phyloP scores from a whole-genome alignment of 2,888 invertebrate species.

The Drosophila nr. medialis region DNA sequence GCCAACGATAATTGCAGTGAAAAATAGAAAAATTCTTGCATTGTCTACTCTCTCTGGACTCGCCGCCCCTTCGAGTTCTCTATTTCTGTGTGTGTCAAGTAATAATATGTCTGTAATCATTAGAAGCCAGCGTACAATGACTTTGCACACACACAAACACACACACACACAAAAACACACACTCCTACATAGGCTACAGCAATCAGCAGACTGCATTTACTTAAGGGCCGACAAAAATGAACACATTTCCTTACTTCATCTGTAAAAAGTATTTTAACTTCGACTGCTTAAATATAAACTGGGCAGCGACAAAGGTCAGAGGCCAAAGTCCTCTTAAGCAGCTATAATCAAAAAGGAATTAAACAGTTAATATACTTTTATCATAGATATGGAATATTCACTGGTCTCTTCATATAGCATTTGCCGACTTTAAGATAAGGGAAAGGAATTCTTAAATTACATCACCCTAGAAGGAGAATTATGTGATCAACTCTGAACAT shows the following conservation, averaged over 20 bases:
- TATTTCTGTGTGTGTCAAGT: conserved; percentile 37
- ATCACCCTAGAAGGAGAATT: no score
- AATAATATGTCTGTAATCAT: conserved; percentile 69
- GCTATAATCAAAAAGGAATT: neutral
- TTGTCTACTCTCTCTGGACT: conserved; percentile 37
- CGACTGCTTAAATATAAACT: neutral
- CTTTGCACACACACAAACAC: conserved; percentile 37
- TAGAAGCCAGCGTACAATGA: conserved; percentile 67
- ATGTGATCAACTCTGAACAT: no score
- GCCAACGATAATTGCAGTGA: conserved; percentile 63
- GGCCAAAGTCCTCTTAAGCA: neutral
- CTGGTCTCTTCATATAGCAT: fast-evolving
- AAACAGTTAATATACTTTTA: neutral
- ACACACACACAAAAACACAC: conserved; percentile 17
- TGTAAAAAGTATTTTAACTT: neutral
- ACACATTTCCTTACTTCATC: neutral
- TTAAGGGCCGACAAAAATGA: conserved; percentile 33
- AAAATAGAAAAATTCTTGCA: conserved; percentile 62
- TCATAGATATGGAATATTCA: neutral
- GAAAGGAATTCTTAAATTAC: neutral
- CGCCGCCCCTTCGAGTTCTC: neutral
- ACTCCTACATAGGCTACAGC: conserved; percentile 22
- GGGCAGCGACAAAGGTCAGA: neutral
- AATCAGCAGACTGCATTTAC: conserved; percentile 18
- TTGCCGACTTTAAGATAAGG: neutral